Percentiles rank a stretch among this genome's conserved stretches.
phyloP scores from a whole-genome alignment of 2,797 vertebrate species.

The Diglossa cyanea region DNA sequence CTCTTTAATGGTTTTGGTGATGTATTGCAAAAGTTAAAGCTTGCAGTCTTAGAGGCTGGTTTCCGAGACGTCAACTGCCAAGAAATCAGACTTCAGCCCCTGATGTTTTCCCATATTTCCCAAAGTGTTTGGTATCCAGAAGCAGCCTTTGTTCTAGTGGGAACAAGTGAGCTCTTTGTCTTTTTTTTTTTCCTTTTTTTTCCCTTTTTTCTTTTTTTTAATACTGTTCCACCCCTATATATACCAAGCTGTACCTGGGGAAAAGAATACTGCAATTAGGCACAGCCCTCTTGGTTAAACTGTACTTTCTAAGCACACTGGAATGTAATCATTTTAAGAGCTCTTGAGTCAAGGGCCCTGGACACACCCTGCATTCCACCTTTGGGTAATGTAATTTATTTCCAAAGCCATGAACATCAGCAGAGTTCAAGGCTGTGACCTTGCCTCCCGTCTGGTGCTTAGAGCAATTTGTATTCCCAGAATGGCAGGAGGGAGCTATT shows the following conservation, averaged over 20 bases:
- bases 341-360: background rate
- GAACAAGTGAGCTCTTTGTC: slow-evolving; percentile 51
- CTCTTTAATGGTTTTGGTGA: slow-evolving; percentile 18
- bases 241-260: slow-evolving; percentile 39
- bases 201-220: background rate
- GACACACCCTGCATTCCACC: slow-evolving; percentile 64
- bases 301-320: slow-evolving; percentile 35
- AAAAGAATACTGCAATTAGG: slow-evolving; percentile 36
- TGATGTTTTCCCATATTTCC: slow-evolving; percentile 5
- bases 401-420: slow-evolving; percentile 16
- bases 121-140: slow-evolving; percentile 1
- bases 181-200: background rate
- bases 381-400: slow-evolving; percentile 55
- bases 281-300: slow-evolving; percentile 56
- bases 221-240: background rate
- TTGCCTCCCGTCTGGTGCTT: background rate
- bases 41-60: background rate
- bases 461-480: slow-evolving; percentile 38
- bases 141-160: slow-evolving; percentile 18
- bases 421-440: slow-evolving; percentile 54
- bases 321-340: slow-evolving; percentile 60
- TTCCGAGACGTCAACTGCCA: background rate
- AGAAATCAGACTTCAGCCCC: background rate
- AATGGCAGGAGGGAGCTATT: slow-evolving; percentile 5
- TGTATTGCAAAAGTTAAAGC: background rate